phyloP scores from a whole-genome alignment of 2,113 vertebrate genomes.

The Gymnobelideus leadbeateri region DNA sequence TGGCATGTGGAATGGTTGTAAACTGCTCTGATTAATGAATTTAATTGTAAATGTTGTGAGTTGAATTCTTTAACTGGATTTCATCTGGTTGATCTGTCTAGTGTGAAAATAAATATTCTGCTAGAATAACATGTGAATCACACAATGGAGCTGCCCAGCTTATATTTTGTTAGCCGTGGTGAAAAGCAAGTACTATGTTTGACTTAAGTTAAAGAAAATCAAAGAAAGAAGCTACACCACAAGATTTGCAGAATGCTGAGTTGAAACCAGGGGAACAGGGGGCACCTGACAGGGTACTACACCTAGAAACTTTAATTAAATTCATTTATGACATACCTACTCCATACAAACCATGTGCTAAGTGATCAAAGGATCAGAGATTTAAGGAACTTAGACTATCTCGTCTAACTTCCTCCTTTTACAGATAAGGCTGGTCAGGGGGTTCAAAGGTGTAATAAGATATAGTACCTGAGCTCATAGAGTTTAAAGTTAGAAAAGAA shows the following conservation, averaged over 20 bases:
- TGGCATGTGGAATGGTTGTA: conserved; percentile 56
- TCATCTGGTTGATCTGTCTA: conserved; percentile 59
- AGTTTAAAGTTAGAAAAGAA: not conserved
- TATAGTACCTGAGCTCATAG: not conserved
- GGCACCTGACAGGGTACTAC: not conserved
- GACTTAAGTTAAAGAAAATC: not conserved
- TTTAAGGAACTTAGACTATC: not conserved
- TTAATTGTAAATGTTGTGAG: conserved; percentile 72
- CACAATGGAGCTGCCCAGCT: not conserved
- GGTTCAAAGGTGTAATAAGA: not conserved
- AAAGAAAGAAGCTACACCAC: not conserved
- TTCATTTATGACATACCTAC: not conserved
- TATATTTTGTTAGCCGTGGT: accelerated
- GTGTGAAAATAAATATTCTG: conserved; percentile 53
- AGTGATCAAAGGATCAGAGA: not conserved
- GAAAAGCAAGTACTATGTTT: not conserved
- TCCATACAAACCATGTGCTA: not conserved
- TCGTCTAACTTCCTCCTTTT: not conserved
- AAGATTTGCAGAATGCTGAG: not conserved
- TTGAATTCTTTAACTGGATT: conserved; percentile 60
- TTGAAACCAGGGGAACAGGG: not conserved
- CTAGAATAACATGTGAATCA: conserved; percentile 40
- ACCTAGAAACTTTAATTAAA: conserved; percentile 28
- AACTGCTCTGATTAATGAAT: conserved; percentile 74
- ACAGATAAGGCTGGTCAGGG: not conserved